Evolutionary conservation across 2,797 vertebrate genomes (phyloP), one percentile per base, ranked within the genome.

Genomic region (Sebastes matsubarae): DNA sequence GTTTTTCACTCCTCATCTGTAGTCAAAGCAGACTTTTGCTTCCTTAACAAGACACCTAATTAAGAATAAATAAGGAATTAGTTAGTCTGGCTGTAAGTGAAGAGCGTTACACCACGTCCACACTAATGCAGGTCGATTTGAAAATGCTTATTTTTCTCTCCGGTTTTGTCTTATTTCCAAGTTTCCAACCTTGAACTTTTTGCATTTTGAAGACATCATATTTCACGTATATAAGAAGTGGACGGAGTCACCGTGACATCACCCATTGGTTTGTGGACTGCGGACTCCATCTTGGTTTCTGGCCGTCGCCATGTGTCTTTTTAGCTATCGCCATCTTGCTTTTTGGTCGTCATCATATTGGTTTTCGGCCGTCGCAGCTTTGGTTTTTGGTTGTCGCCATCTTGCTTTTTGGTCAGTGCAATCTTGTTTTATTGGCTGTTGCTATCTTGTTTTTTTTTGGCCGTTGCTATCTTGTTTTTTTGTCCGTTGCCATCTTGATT

Each of bases 241-340:
- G 42, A 46, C 42, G 0, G 6, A 16, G 13, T 42, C 13, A 42
- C 42, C 6, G 14, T 46, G 42, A 46, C 0, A 0, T 46, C 16
- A 46, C 42, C 42, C 42, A 18, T 18, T 18, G 42, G 42, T 46
- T 46, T 46, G 16, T 16, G 42, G 42, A 46, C 1, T 46, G 14
- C 6, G 6, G 13, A 14, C 38, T 14, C 13, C 36, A 38, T 38
- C 12, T 14, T 38, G 36, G 12, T 38, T 38, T 38, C 4, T 38
- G 4, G 36, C 13, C 1, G 1, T 38, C 13, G 13, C 13, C 5
- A 36, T 36, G 34, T 4, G 0, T 0, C 34, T 36, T 36, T 36
- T 36, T 36, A 36, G 34, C 34, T 36, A 0, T 38, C 12, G 12
- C 36, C 12, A 38, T 38, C 36, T 38, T 38, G 12, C 12, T 38